Conservation (phyloP, 1,140 invertebrate genomes). For the Drosophila simulans region DNA sequence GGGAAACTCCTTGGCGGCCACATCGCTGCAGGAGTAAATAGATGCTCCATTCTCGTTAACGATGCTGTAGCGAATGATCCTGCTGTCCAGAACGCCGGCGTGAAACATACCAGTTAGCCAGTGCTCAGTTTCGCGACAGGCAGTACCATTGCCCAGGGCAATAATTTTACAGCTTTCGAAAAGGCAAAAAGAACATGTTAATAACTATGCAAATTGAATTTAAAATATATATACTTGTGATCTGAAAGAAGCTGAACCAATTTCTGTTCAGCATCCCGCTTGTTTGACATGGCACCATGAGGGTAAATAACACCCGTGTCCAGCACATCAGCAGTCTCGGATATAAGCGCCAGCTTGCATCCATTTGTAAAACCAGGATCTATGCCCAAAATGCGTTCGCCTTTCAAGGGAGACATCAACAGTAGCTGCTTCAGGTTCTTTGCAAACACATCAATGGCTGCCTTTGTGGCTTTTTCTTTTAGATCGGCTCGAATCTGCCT, state of each 20-base stretch:
- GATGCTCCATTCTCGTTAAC: slow-evolving; percentile 95
- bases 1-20: slow-evolving; percentile 94
- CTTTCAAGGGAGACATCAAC: slow-evolving; percentile 91
- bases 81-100: slow-evolving; percentile 85
- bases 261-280: slow-evolving; percentile 48
- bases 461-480: slow-evolving; percentile 90
- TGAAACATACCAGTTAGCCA: slow-evolving; percentile 89
- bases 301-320: slow-evolving; percentile 90
- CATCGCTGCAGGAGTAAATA: slow-evolving; percentile 94
- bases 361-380: slow-evolving; percentile 95
- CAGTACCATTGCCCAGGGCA: slow-evolving; percentile 95
- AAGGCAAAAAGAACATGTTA: slow-evolving; percentile 20
- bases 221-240: slow-evolving; percentile 50
- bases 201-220: neutral
- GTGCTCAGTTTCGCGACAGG: slow-evolving; percentile 93
- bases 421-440: slow-evolving; percentile 93
- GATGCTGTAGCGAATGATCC: slow-evolving; percentile 90
- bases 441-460: slow-evolving; percentile 93
- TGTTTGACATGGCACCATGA: slow-evolving; percentile 79
- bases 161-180: slow-evolving; percentile 88
- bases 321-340: slow-evolving; percentile 89
- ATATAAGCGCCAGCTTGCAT: slow-evolving; percentile 92
- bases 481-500: slow-evolving; percentile 90
- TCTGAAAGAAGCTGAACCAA: slow-evolving; percentile 63
- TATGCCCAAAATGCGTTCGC: slow-evolving; percentile 92